Evolutionary conservation across 2,113 vertebrate genomes (phyloP).

Genomic region (Microcebus ravelobensis): DNA sequence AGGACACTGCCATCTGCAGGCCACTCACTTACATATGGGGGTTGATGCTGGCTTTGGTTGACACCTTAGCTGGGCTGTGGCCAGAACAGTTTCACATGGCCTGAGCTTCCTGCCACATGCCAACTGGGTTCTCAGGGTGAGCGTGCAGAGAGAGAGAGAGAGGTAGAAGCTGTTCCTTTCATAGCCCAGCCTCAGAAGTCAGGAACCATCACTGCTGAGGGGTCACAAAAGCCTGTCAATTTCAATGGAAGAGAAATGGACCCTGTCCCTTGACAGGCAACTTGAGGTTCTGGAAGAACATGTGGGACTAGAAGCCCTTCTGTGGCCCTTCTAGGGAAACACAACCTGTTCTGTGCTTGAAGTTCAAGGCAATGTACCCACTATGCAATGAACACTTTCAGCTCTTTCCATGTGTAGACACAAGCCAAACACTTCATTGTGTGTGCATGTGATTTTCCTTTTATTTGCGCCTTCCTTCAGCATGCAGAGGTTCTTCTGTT

Average conservation of each 20-base stretch:
- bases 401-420: neutral
- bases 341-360: fast-evolving
- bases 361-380: fast-evolving
- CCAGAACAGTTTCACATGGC: neutral
- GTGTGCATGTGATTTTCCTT: neutral
- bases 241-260: neutral
- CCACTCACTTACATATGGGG: too few species aligned
- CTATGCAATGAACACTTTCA: neutral
- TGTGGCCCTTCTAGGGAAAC: neutral
- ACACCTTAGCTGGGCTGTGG: neutral
- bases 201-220: fast-evolving
- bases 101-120: neutral
- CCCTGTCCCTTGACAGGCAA: fast-evolving
- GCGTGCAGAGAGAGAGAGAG: fast-evolving
- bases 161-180: neutral
- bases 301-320: neutral
- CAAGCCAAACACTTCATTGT: too few species aligned
- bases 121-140: neutral
- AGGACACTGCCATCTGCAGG: neutral
- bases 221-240: neutral
- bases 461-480: neutral
- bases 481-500: neutral
- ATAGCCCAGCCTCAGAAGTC: fast-evolving
- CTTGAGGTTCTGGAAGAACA: neutral
- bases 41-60: neutral